Evolutionary conservation across 2,797 vertebrate genomes (phyloP).

Genomic region (Tympanoctomys barrerae): DNA sequence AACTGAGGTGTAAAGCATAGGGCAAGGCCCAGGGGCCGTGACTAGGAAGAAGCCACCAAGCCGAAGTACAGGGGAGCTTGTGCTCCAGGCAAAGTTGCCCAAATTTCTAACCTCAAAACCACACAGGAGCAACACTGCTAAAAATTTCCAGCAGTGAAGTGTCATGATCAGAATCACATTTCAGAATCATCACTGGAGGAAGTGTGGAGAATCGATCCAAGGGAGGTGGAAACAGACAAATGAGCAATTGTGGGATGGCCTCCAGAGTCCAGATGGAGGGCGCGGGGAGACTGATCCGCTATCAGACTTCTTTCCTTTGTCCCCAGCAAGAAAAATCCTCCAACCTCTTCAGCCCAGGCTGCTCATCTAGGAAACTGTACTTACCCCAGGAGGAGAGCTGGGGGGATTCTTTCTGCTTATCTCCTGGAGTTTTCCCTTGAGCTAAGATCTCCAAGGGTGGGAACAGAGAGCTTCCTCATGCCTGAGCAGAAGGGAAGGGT

Average conservation of each 20-base stretch:
- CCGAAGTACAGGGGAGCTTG: not conserved
- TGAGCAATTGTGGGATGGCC: not conserved
- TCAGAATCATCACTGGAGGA: conserved; percentile 6
- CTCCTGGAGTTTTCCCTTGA: not conserved
- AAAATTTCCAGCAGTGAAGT: conserved; percentile 64
- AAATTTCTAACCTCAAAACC: conserved; percentile 50
- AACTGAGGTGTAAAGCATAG: not conserved
- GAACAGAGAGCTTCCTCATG: not conserved
- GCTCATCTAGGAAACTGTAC: not conserved
- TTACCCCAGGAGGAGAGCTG: not conserved
- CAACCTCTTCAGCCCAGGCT: not conserved
- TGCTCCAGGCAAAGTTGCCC: conserved; percentile 11
- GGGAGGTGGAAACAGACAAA: not conserved
- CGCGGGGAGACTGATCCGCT: not conserved
- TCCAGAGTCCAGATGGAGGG: not conserved
- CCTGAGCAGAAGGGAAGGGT: not conserved
- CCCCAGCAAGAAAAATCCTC: not conserved
- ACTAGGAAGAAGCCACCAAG: not conserved
- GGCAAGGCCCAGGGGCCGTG: not conserved
- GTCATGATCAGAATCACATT: conserved; percentile 65
- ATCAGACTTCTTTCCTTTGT: not conserved
- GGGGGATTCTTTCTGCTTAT: not conserved
- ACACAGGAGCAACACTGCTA: not conserved
- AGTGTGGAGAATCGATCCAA: not conserved
- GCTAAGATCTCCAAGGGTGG: not conserved